Evolutionary conservation across 2,113 vertebrate genomes (phyloP).

Genomic region (Petaurus breviceps): DNA sequence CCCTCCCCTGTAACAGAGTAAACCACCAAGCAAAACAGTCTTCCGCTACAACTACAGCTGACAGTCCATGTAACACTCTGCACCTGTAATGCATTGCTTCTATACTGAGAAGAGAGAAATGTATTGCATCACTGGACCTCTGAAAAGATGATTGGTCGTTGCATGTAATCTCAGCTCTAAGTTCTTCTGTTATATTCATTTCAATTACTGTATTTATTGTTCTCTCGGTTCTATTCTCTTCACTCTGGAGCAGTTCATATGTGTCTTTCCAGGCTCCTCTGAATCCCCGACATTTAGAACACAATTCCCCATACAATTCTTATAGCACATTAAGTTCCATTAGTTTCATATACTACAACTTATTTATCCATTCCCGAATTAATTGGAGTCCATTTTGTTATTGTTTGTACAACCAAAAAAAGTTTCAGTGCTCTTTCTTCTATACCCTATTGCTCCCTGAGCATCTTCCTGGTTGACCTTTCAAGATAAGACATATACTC

Average conservation of each 20-base stretch:
- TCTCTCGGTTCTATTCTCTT: not conserved
- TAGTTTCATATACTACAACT: not conserved
- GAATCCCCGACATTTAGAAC: not conserved
- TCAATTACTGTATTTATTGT: not conserved
- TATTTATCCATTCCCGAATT: not conserved
- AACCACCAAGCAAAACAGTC: not conserved
- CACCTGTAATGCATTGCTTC: not conserved
- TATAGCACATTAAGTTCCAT: not conserved
- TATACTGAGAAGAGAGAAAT: not conserved
- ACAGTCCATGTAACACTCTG: not conserved
- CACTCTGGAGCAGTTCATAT: not conserved
- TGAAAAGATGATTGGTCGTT: not conserved
- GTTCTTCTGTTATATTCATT: not conserved
- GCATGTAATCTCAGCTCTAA: not conserved
- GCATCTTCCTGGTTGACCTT: not conserved
- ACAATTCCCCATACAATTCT: not conserved
- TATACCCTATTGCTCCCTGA: not conserved
- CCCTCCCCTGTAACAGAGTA: not conserved
- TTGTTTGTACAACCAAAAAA: not conserved
- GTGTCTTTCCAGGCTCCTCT: not conserved
- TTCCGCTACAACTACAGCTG: not conserved
- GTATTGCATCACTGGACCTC: not conserved
- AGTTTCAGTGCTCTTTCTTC: not conserved
- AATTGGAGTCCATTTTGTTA: not conserved
- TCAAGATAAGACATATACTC: not conserved